A percentile compares a stretch with the other conserved stretches of the same genome.
Conservation (phyloP, 2,797 vertebrate species). For the Spatula versicolor region DNA sequence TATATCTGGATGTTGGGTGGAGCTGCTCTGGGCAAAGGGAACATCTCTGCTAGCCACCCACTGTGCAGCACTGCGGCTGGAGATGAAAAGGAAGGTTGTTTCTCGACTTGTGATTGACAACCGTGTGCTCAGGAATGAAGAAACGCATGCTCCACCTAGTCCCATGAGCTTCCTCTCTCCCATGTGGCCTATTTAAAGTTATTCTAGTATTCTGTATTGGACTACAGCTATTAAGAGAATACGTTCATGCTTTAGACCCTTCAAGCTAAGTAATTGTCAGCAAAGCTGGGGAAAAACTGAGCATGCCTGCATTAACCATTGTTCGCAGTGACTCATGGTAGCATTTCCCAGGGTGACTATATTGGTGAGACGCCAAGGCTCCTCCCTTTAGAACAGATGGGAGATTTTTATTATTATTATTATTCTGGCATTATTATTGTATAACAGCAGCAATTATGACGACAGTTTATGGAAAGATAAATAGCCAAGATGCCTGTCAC, state of each 20-base stretch:
- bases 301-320: background rate
- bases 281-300: constrained; percentile 17
- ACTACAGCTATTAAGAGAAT: background rate
- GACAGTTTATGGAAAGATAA: background rate
- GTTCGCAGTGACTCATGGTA: constrained; percentile 28
- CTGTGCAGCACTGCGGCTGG: background rate
- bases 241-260: background rate
- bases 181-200: background rate
- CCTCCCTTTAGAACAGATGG: constrained; percentile 9
- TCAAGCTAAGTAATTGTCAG: background rate
- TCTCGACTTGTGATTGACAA: background rate
- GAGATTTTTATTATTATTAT: background rate
- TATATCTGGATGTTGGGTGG: background rate
- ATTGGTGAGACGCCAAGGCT: background rate
- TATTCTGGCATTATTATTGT: background rate
- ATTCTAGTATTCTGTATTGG: background rate
- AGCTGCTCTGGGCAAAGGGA: background rate
- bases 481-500: background rate
- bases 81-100: background rate
- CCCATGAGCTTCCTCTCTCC: background rate
- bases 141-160: background rate
- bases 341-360: background rate
- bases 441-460: background rate
- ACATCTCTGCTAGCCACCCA: background rate
- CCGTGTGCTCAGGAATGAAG: background rate